phyloP scores from a whole-genome alignment of 2,113 vertebrate genomes.

The Peromyscus maniculatus region DNA sequence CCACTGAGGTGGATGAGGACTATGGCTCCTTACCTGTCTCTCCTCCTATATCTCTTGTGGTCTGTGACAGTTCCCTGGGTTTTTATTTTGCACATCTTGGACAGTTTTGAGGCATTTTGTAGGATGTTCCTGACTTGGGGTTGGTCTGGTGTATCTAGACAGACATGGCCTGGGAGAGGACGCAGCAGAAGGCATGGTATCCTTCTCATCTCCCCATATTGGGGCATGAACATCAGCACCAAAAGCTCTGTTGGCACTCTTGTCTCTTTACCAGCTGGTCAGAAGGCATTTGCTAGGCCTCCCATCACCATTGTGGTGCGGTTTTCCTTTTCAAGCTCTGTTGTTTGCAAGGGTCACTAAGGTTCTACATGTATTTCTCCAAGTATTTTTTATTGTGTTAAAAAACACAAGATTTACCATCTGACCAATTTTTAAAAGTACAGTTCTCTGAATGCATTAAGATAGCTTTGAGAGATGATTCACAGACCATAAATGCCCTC shows the following conservation, averaged over 20 bases:
- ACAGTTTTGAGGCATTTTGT: neutral
- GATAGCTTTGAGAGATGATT: neutral
- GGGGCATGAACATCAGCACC: fast-evolving
- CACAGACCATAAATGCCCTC: neutral
- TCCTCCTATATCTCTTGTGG: neutral
- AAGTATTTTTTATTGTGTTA: neutral
- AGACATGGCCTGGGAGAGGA: neutral
- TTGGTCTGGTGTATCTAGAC: neutral
- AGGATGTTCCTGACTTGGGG: neutral
- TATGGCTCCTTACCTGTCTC: neutral
- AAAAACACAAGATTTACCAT: constrained; percentile 16
- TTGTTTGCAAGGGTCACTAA: neutral
- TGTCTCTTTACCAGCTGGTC: too few relatives aligned
- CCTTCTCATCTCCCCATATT: neutral
- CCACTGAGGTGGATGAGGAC: fast-evolving
- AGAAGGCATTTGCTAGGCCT: neutral
- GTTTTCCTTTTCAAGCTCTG: neutral
- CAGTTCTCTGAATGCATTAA: neutral
- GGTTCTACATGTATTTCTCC: neutral
- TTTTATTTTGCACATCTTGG: neutral
- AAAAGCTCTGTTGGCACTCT: neutral
- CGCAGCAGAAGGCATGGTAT: neutral
- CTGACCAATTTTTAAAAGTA: neutral
- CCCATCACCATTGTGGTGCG: neutral
- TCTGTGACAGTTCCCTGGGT: neutral